Base-by-base conservation (phyloP, 2,113 vertebrate genomes). In the Pterophyllum scalare region DNA sequence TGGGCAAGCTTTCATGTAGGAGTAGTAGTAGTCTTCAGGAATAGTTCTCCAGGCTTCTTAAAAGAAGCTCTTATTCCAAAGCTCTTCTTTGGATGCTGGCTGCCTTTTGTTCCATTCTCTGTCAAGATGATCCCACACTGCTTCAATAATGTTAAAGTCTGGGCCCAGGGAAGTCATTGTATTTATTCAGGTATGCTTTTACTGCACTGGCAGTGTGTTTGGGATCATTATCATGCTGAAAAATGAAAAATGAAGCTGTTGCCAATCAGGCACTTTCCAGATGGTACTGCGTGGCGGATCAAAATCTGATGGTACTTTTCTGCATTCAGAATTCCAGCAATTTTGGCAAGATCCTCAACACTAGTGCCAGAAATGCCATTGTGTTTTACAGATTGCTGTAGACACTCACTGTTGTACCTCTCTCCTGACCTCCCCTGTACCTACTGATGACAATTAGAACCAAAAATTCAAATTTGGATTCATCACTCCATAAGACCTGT, bases 301-400 rank as follows among this genome's bases (percentile, higher is more conserved):
- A 67, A 65, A 17, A 46, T 67, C 38, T 67, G 40, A 65, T 8
- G 24, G 38, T 14, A 43, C 62, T 43, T 65, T 43, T 24, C 35
- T 5, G 43, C 43, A 8, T 65, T 43, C 22, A 43, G 24, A 65
- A 22, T 46, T 65, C 62, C 2, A 65, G 13, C 40, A 17, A 17
- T 7, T 14, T 43, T 33, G 33, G 33, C 33, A 33, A 33, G 33
- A 33, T 33, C 33, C 33, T 33, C 33, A 15, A 49, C 13, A 15
- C 14, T 1, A 67, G 38, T 46, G 40, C 14, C 24, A 46, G 64
- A 46, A 26, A 67, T 67, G 40, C 40, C 64, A 46, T 8, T 40
- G 46, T 67, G 64, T 67, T 46, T 67, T 67, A 67, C 64, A 67
- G 38, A 67, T 46, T n/a, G 22, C 64, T 67, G 22, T 22, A 67